Evolutionary conservation across 2,797 vertebrate genomes (phyloP), one percentile per base, ranked within the genome.

Genomic region (Gallirallus australis): DNA sequence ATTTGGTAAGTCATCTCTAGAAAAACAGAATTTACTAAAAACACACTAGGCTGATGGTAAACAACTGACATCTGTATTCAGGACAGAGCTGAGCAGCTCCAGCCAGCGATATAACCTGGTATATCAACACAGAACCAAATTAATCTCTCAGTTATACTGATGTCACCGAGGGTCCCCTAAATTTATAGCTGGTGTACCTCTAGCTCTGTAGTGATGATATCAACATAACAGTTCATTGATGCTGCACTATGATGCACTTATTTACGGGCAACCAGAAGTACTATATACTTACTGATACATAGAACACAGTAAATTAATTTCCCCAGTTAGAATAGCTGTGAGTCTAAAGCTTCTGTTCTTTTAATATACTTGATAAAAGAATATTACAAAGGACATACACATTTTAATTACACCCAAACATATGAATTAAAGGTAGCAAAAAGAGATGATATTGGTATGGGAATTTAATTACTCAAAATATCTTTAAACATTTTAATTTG

Each of bases 301-400:
- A 48, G 90, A 93, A 76, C 35, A 60, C 39, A 83, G 54, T 54
- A 64, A 89, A 84, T 86, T 72, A 78, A 81, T 66, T 86, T 64
- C 59, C 77, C 66, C 84, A 59, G 45, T 82, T 7, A 82, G 28
- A 86, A 68, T 2, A 89, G 47, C 27, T 11, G 40, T 39, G 86
- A 89, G 68, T 87, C 83, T 77, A 89, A 96, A 89, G 63, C 25
- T 31, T 91, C 60, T 88, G 47, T 75, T 64, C 57, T 94, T 57
- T 80, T 56, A 86, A 86, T 75, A 39, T 37, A 42, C n/a, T 45
- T 54, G 35, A 87, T 76, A 52, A 97, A 94, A 92, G 12, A 52
- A 85, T 81, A 24, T 47, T 91, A 78, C 60, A 54, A 84, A 89
- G 24, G 7, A 50, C 1, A 15, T 3, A 78, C 2, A 61, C 8